A percentile compares a stretch with the other conserved stretches of the same genome.
phyloP scores from a whole-genome alignment of 2,113 vertebrate genomes.

The Plectropomus leopardus region DNA sequence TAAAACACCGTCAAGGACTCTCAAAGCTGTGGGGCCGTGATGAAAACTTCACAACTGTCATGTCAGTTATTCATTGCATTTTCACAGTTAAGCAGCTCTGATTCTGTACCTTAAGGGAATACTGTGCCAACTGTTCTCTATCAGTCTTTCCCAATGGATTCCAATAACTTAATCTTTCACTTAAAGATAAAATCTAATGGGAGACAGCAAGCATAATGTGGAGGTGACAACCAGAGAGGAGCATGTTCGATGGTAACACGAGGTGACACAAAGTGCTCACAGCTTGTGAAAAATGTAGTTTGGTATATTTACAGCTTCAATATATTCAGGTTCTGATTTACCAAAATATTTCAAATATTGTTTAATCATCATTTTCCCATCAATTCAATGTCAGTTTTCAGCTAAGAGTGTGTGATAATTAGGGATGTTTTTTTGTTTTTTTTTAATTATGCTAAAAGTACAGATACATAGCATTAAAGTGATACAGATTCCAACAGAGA shows the following conservation, averaged over 20 bases:
- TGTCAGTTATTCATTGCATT: constrained; percentile 60
- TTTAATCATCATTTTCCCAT: background rate
- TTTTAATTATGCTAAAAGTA: no score
- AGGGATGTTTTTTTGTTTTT: no score
- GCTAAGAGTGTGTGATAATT: background rate
- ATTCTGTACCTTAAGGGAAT: constrained; percentile 34
- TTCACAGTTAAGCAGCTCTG: constrained; percentile 50
- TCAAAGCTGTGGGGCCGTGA: constrained; percentile 49
- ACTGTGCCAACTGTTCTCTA: constrained; percentile 2
- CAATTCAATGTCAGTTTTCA: background rate
- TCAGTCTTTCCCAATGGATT: constrained; percentile 39
- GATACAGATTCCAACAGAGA: no score
- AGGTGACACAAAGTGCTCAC: constrained; percentile 19
- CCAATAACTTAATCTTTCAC: constrained; percentile 22
- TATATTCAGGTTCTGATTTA: background rate
- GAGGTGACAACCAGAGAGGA: constrained; percentile 9
- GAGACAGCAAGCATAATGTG: constrained; percentile 14
- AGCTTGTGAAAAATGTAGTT: background rate
- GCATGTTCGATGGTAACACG: background rate
- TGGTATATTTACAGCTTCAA: background rate
- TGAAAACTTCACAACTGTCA: constrained; percentile 68
- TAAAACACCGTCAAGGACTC: constrained; percentile 55
- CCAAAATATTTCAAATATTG: background rate
- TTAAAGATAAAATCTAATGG: constrained; percentile 31
- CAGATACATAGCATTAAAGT: no score